Evolutionary conservation across 2,888 invertebrate genomes (phyloP), one percentile per base, ranked within the genome.

Genomic region (Ectemnius cavifrons): DNA sequence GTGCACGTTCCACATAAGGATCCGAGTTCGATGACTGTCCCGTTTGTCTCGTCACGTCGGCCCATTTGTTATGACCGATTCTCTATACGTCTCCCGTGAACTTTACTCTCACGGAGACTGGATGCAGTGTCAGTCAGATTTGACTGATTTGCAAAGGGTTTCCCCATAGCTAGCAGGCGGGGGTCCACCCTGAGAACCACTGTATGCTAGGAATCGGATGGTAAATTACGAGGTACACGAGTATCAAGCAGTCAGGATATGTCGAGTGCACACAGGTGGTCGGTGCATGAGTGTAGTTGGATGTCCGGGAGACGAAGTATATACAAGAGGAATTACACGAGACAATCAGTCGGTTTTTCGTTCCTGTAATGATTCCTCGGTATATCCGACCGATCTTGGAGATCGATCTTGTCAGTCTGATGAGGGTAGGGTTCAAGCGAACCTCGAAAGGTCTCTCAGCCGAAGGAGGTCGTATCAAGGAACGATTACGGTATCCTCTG

Each of bases 181-280:
- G 23, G 23, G 23, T 23, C 73, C 47, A 72, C 6, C 65, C 52
- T 75, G 80, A 79, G 82, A 81, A 72, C 77, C 80, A 62, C 82
- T 77, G 80, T 14, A 16, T 64, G 73, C 56, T 73, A 76, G 67
- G 79, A 81, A 79, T 84, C 78, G 68, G 82, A 81, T 77, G 81
- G 80, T 84, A 82, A 85, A 82, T 84, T 81, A 85, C 80, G 78
- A 81, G 84, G 69, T 80, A 81, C 82, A 78, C 60, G 78, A 75
- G 77, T 75, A 74, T 59, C 78, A 71, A 77, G 37, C 37, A 37
- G 23, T 23, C 80, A 70, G 73, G 69, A 80, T 76, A 80, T 75
- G 79, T 79, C 71, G 71, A 78, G 77, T 83, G 81, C 65, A 77
- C 63, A 77, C 85, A 82, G 82, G 83, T 83, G 82, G 82, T 83